phyloP scores from a whole-genome alignment of 2,888 invertebrate genomes.

The Drosophila birchii region DNA sequence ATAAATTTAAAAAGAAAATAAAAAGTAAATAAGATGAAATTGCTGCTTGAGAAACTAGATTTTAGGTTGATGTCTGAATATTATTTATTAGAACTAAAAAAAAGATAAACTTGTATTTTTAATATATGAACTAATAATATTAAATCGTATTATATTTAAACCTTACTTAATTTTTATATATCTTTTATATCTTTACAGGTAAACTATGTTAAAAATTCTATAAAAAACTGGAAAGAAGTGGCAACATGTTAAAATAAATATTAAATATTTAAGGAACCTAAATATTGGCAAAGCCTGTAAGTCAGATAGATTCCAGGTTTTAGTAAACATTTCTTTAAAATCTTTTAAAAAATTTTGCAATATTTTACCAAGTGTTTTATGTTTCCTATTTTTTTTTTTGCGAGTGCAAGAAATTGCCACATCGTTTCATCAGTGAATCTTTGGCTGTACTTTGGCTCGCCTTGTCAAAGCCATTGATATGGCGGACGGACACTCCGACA shows the following conservation, averaged over 20 bases:
- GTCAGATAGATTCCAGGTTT: background rate
- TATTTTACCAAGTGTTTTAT: background rate
- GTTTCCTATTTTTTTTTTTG: background rate
- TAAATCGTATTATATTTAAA: background rate
- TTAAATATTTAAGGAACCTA: too few relatives aligned
- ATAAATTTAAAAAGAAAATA: background rate
- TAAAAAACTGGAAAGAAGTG: background rate
- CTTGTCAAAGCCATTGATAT: slow-evolving; percentile 48
- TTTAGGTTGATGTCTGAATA: background rate
- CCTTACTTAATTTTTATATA: background rate
- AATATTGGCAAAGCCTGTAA: background rate
- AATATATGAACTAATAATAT: background rate
- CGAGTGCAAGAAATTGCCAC: slow-evolving; percentile 21
- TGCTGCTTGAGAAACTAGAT: background rate
- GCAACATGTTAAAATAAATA: too few relatives aligned
- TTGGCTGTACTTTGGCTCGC: slow-evolving; percentile 6
- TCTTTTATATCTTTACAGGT: slow-evolving; percentile 18
- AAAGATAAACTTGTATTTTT: background rate
- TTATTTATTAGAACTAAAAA: background rate
- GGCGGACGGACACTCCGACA: slow-evolving; percentile 50
- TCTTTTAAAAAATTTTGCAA: too few relatives aligned
- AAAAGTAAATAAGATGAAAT: background rate
- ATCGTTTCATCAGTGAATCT: slow-evolving; percentile 25
- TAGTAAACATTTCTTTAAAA: too few relatives aligned
- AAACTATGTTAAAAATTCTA: background rate